phyloP scores from a whole-genome alignment of 1,140 invertebrate species.

The Drosophila gunungcola region DNA sequence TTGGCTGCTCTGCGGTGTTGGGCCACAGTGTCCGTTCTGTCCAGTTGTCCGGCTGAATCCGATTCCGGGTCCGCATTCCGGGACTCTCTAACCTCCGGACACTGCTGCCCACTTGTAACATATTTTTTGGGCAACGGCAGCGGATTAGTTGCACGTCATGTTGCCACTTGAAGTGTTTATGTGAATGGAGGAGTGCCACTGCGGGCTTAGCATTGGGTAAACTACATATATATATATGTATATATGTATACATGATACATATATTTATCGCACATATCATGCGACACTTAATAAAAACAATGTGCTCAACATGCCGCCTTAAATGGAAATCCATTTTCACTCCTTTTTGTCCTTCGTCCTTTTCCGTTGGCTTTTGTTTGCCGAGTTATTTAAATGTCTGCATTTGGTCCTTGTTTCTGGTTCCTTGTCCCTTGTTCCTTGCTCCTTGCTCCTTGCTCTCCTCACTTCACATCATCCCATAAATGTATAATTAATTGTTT shows the following conservation, averaged over 20 bases:
- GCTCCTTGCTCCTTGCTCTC: neutral
- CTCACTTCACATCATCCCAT: conserved; percentile 44
- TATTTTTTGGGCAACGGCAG: conserved; percentile 77
- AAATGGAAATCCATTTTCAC: conserved; percentile 84
- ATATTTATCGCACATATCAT: conserved; percentile 71
- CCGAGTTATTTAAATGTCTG: conserved; percentile 79
- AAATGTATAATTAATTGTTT: conserved; percentile 84
- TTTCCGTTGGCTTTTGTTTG: conserved; percentile 45
- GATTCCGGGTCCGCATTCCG: neutral
- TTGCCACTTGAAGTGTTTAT: conserved; percentile 84
- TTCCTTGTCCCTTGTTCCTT: neutral
- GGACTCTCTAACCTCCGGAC: conserved; percentile 19
- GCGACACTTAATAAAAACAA: conserved; percentile 85
- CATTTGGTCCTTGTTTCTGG: conserved; percentile 22
- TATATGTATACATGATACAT: conserved; percentile 8
- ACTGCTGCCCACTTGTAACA: conserved; percentile 77
- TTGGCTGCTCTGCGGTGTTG: neutral
- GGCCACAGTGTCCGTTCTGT: conserved; percentile 1
- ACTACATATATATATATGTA: conserved; percentile 13
- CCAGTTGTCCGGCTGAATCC: neutral
- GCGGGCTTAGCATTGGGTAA: conserved; percentile 4
- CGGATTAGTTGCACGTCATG: conserved; percentile 82
- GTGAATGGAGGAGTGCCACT: conserved; percentile 55
- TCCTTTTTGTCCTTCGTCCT: conserved; percentile 58
- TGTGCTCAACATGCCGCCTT: conserved; percentile 79